These are phyloP conservation scores for Emydura subglobosa DNA, from an alignment of 2,113 vertebrate species.

Conservation along the genomic window DNA sequence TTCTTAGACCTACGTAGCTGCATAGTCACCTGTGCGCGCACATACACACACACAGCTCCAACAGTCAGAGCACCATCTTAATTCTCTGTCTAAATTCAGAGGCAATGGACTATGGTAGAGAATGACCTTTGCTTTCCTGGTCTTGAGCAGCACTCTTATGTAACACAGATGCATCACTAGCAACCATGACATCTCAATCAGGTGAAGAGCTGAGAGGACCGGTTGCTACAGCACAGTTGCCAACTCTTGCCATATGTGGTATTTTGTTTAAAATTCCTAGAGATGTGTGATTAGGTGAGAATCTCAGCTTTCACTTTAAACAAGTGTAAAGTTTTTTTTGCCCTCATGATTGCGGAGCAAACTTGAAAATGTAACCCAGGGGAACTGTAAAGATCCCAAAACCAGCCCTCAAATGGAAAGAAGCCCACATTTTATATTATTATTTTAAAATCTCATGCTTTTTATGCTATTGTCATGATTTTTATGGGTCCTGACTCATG, in stretches of 20 bases:
- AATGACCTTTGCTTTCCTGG: neutral
- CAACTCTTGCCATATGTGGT: neutral
- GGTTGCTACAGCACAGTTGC: neutral
- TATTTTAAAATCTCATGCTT: neutral
- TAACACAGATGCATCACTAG: neutral
- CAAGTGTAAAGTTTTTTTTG: neutral
- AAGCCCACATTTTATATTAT: neutral
- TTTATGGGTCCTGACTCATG: neutral
- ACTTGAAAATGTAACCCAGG: neutral
- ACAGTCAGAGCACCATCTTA: neutral
- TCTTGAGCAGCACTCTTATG: neutral
- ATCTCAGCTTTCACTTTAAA: neutral
- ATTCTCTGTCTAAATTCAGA: neutral
- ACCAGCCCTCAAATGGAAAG: neutral
- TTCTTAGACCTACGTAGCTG: neutral
- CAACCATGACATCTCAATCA: fast-evolving
- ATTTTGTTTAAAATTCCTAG: neutral
- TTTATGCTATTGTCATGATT: neutral
- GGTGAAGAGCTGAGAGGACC: neutral
- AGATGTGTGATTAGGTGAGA: neutral
- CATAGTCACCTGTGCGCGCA: neutral
- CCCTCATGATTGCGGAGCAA: neutral
- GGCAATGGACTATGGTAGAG: neutral
- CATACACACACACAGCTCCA: neutral
- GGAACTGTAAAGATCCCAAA: neutral